These are phyloP conservation scores for Poecilia velifera DNA, from an alignment of 2,797 vertebrate species.

Conservation along the genomic window DNA sequence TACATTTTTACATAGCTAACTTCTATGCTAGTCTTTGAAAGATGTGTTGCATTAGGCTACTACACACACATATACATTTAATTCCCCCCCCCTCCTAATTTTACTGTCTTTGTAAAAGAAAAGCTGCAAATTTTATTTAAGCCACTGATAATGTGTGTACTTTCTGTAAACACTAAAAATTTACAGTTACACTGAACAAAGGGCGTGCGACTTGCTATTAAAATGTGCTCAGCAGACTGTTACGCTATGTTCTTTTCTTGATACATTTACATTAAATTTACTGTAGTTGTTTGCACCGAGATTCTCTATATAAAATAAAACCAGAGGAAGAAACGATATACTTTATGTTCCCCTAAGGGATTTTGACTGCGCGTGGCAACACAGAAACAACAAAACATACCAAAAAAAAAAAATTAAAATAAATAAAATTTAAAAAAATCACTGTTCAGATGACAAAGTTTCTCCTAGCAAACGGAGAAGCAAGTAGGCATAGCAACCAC, in stretches of 20 bases:
- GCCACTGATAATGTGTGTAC: too few relatives aligned
- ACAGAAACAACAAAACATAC: too few relatives aligned
- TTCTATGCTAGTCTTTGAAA: background rate
- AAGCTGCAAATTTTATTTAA: background rate
- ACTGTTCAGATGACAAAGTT: background rate
- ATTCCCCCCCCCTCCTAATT: too few relatives aligned
- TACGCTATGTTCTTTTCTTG: background rate
- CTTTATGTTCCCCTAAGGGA: too few relatives aligned
- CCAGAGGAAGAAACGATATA: too few relatives aligned
- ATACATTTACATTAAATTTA: background rate
- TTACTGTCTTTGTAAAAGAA: background rate
- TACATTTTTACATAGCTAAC: too few relatives aligned
- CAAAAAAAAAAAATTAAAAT: too few relatives aligned
- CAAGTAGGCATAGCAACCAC: background rate
- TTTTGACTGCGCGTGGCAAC: too few relatives aligned
- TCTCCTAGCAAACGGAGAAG: background rate
- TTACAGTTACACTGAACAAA: background rate
- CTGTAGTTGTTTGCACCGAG: background rate
- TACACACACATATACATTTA: background rate
- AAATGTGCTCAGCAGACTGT: background rate
- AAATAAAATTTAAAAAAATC: too few relatives aligned
- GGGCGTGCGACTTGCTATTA: background rate
- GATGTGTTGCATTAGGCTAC: background rate
- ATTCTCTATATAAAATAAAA: background rate
- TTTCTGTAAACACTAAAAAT: background rate